Evolutionary conservation across 2,888 invertebrate species (phyloP).

Genomic region (Phengaris alcon): DNA sequence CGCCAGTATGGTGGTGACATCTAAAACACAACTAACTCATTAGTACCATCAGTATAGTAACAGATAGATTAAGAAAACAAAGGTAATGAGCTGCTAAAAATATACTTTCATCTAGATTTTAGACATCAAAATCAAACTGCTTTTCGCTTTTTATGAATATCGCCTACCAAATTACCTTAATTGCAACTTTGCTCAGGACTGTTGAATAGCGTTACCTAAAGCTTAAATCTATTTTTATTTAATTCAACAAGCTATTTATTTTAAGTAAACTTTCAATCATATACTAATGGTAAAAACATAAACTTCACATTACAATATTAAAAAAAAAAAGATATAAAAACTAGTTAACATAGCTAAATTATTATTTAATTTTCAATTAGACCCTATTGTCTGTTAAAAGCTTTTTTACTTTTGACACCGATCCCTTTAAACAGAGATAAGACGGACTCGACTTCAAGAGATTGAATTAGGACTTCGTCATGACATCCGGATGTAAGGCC

Average conservation of each 20-base stretch:
- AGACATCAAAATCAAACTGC: not conserved
- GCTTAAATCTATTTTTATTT: not conserved
- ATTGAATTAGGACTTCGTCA: constrained; percentile 1
- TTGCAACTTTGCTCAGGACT: not conserved
- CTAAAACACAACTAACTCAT: constrained; percentile 61
- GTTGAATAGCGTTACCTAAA: not conserved
- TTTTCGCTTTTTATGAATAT: not conserved
- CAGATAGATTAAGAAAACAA: no score
- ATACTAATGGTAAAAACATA: not conserved
- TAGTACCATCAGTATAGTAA: not conserved
- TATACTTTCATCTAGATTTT: no score
- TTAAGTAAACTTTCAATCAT: not conserved
- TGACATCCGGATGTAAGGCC: not conserved
- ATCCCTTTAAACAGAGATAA: constrained; percentile 3
- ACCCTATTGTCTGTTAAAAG: not conserved
- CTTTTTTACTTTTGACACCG: not conserved
- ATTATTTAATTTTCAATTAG: not conserved
- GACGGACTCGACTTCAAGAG: constrained; percentile 10
- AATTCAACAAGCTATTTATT: not conserved
- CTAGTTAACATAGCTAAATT: no score
- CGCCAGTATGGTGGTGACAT: constrained; percentile 93
- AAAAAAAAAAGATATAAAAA: no score
- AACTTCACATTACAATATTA: no score
- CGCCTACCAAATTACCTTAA: not conserved
- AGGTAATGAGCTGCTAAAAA: no score